Evolutionary conservation across 1,140 invertebrate species (phyloP), one percentile per base, ranked within the genome.

Genomic region (Euwallacea similis): DNA sequence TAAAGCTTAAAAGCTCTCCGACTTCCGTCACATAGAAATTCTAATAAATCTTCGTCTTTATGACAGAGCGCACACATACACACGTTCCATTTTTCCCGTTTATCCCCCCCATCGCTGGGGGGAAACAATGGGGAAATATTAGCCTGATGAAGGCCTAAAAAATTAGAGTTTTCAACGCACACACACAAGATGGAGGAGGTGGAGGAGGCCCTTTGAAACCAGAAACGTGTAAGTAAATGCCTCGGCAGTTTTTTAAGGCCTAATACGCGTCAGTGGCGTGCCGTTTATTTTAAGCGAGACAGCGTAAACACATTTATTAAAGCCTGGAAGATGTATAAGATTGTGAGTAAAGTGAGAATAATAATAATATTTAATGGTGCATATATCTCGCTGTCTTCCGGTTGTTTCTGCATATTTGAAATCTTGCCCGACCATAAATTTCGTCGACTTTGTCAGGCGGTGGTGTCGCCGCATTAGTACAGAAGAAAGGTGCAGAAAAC

Each of bases 351-450:
- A 68, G 64, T 68, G 66, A 60, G 60, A 68, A 68, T 68, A 68
- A 68, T 68, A 68, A 68, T 68, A 68, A 60, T 68, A 60, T 60
- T 68, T 68, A 68, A 68, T 43, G 56, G 33, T 59, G 60, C 64
- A 68, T 68, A 50, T 60, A 59, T 21, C 15, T 10, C 43, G 33
- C 16, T 7, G 55, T 47, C 54, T 68, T 68, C 66, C 66, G 66
- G 53, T 46, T 6, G 44, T 68, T 68, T 60, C 56, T 68, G 66
- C 66, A 68, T 68, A 59, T 68, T 68, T 68, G 66, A 68, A 68
- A 59, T 41, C 21, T 46, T 68, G 66, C 66, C 66, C 66, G 44
- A 44, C 1, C 42, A 21, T 56, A 56, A 56, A 50, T 50, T 50
- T 50, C 46, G 13, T 4, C 21, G 21, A 33, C 21, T 33, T 11